These are phyloP conservation scores for Ethmia dodecea DNA, from an alignment of 2,888 invertebrate genomes.

Conservation along the genomic window DNA sequence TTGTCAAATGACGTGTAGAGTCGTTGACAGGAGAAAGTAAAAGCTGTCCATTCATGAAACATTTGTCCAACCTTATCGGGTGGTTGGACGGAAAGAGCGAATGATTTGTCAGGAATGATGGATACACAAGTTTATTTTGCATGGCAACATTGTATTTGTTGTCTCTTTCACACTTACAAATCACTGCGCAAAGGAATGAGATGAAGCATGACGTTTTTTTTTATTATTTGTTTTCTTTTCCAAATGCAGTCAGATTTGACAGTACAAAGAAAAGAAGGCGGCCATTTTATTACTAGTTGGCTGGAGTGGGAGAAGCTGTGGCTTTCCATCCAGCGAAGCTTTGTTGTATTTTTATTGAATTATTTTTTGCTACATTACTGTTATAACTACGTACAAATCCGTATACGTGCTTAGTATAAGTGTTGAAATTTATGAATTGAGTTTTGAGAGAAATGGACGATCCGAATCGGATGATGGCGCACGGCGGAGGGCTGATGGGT, in stretches of 20 bases:
- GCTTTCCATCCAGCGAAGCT: slow-evolving; percentile 38
- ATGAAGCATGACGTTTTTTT: slow-evolving; percentile 56
- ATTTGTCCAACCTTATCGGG: too few species aligned
- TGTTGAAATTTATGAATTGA: slow-evolving; percentile 55
- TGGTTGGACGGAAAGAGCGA: background rate
- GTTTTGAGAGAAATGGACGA: slow-evolving; percentile 81
- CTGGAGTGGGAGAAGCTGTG: slow-evolving; percentile 49
- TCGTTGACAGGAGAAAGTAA: too few species aligned
- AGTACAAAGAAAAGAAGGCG: slow-evolving; percentile 75
- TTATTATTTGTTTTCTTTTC: slow-evolving; percentile 71
- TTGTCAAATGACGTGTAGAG: background rate
- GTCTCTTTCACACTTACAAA: slow-evolving; percentile 35
- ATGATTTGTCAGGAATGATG: too few species aligned
- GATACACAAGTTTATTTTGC: background rate
- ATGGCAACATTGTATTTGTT: slow-evolving; percentile 39
- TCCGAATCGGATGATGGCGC: slow-evolving; percentile 90
- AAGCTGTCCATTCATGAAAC: too few species aligned
- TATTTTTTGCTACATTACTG: slow-evolving; percentile 39
- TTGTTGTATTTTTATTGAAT: slow-evolving; percentile 52
- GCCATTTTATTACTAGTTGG: slow-evolving; percentile 71
- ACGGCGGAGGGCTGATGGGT: slow-evolving; percentile 87
- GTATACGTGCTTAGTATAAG: slow-evolving; percentile 70
- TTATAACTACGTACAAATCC: slow-evolving; percentile 60
- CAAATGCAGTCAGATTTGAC: slow-evolving; percentile 62
- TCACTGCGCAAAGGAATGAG: background rate